phyloP scores from a whole-genome alignment of 2,113 vertebrate species.

The Myrmophylax atrothorax region DNA sequence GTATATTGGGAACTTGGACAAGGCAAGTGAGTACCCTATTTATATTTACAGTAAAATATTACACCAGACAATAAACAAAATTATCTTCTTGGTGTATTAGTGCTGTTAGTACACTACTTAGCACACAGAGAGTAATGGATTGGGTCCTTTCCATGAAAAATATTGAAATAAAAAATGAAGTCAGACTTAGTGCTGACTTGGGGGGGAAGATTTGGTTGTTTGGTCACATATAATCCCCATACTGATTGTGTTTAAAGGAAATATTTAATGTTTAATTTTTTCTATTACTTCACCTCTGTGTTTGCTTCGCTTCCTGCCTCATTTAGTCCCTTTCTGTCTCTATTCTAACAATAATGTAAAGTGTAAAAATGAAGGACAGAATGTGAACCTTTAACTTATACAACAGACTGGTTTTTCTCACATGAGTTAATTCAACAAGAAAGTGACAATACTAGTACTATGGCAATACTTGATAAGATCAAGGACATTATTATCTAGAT shows the following conservation, averaged over 20 bases:
- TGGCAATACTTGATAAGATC: neutral
- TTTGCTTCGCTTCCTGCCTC: neutral
- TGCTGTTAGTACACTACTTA: neutral
- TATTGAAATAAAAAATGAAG: neutral
- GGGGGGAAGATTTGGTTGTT: neutral
- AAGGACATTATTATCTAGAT: neutral
- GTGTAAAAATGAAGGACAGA: neutral
- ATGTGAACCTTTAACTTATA: neutral
- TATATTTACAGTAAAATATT: neutral
- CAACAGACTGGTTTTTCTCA: neutral
- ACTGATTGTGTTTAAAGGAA: neutral
- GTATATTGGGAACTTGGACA: neutral
- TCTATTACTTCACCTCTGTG: neutral
- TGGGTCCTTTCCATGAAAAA: neutral
- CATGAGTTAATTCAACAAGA: neutral
- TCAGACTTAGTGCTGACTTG: neutral
- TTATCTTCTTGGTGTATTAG: neutral
- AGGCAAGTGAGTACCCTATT: neutral
- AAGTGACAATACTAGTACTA: neutral
- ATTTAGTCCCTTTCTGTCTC: neutral
- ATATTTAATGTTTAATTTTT: neutral
- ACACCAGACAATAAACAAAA: neutral
- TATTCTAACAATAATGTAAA: neutral
- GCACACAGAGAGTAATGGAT: neutral
- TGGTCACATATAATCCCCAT: neutral